Evolutionary conservation across 2,113 vertebrate species (phyloP), one percentile per base, ranked within the genome.

Genomic region (Tenebrosternarchus preto): DNA sequence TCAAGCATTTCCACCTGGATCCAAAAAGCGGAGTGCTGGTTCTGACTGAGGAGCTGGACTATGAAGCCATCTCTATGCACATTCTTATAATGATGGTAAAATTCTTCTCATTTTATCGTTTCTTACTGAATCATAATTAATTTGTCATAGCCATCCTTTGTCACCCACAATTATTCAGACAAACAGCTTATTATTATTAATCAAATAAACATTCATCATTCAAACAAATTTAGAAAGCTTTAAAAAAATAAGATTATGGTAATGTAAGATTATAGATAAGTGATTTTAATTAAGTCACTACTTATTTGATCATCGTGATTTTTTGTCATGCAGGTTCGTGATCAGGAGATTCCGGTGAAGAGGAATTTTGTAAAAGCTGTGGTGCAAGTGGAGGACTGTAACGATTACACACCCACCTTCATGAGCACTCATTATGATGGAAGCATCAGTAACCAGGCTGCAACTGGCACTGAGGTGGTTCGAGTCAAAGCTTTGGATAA

Each of bases 291-390:
- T 15, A 50, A 50, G 43, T 15, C 9, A 43, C 8, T 50, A 15
- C 11, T 50, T 50, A 50, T 50, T 50, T 46, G 3, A 39, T 46
- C 11, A 46, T 46, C 7, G 33, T 20, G 19, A 73, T 0, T 33
- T 57, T 81, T 73, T 81, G 76, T 60, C 15, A 55, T 69, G 31
- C 82, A 99, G 98, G 98, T 98, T 1, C 92, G 97, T 56, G 97
- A 99, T 86, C 96, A 98, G 86, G 96, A 96, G 87, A 95, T 98
- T 15, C 96, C 96, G 15, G 94, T 96, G 73, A 98, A 97, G 83
- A 92, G 95, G 86, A 98, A 98, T 86, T 97, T 97, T 83, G 95
- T 93, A 16, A 94, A 95, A 81, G 94, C 95, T 72, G 87, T 92
- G 72, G 79, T 99, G 78, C 82, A 89, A 0, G 94, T 99, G 70